phyloP scores from a whole-genome alignment of 2,888 invertebrate genomes.

The Napeogenes inachia region DNA sequence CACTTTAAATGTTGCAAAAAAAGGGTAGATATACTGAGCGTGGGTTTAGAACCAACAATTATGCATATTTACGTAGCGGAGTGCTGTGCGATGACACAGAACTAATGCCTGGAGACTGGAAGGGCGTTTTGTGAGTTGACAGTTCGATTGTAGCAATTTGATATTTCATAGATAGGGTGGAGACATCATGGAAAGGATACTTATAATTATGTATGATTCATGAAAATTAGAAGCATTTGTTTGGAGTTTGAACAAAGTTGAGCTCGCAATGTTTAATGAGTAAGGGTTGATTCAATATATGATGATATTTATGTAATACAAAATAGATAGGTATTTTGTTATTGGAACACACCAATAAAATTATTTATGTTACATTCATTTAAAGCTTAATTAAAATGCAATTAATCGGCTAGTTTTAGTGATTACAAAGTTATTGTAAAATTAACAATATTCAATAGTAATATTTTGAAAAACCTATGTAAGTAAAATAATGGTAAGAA shows the following conservation, averaged over 20 bases:
- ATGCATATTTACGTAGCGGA: slow-evolving; percentile 61
- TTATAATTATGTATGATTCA: neutral
- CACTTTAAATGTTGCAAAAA: slow-evolving; percentile 19
- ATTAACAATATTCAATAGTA: too few relatives aligned
- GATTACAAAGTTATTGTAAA: too few relatives aligned
- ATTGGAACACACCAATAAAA: too few relatives aligned
- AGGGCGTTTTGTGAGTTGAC: slow-evolving; percentile 40
- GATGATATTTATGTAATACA: too few relatives aligned
- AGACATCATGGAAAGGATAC: neutral
- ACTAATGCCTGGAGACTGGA: slow-evolving; percentile 55
- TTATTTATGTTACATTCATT: too few relatives aligned
- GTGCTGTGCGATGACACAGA: slow-evolving; percentile 54
- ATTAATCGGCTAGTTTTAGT: too few relatives aligned
- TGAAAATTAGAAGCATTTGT: neutral
- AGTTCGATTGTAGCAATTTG: slow-evolving; percentile 29
- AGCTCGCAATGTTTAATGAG: neutral
- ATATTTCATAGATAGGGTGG: slow-evolving; percentile 23
- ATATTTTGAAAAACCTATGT: too few relatives aligned
- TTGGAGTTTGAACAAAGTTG: neutral
- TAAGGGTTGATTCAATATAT: neutral
- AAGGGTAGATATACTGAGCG: slow-evolving; percentile 21
- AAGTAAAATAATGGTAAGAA: too few relatives aligned
- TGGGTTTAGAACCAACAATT: slow-evolving; percentile 48
- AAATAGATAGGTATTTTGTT: too few relatives aligned
- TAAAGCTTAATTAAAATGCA: too few relatives aligned